Evolutionary conservation across 2,797 vertebrate species (phyloP), one percentile per base, ranked within the genome.

Genomic region (Myotis findleyi): DNA sequence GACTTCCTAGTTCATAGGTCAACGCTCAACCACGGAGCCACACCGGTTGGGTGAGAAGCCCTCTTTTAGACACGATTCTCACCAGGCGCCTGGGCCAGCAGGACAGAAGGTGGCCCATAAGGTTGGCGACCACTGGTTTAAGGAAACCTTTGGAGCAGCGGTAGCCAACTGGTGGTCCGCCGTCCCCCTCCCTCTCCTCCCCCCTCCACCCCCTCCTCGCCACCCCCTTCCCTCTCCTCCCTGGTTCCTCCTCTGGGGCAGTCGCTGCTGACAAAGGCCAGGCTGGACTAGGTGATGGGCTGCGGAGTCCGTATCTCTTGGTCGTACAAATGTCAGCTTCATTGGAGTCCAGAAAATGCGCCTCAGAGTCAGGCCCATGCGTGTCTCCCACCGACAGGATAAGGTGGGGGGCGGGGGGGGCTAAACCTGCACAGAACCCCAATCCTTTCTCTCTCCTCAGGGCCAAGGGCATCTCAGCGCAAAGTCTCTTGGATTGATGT

Each of bases 301-400:
- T 89, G 33, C 73, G 41, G 30, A 89, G 75, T 89, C 41, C 76
- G 36, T 41, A 93, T n/a, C 10, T 87, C 69, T 91, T 77, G 71
- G 57, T 80, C 64, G 69, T 75, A 93, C 95, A 84, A 57, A 94
- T 0, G 51, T 36, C 87, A 96, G 91, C 90, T 41, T 92, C 88
- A 94, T 91, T 36, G 77, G 85, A 97, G 96, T 87, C 82, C 85
- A 30, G 10, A 53, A 96, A 57, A 83, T 47, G 47, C 2, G 66
- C 41, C 79, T 51, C 85, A 95, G 20, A 36, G 83, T 76, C 86
- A 86, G 33, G 81, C 2, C 18, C 95, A 36, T 36, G 36, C 3
- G 81, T 16, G 27, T 21, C 73, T 68, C 66, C 81, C 55, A 49
- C 3, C 49, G 20, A 57, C 55, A 1, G 49, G 14, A 1, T 1